A percentile compares a stretch with the other conserved stretches of the same genome.
Conservation (phyloP, 1,140 invertebrate species). For the Palaemon carinicauda region DNA sequence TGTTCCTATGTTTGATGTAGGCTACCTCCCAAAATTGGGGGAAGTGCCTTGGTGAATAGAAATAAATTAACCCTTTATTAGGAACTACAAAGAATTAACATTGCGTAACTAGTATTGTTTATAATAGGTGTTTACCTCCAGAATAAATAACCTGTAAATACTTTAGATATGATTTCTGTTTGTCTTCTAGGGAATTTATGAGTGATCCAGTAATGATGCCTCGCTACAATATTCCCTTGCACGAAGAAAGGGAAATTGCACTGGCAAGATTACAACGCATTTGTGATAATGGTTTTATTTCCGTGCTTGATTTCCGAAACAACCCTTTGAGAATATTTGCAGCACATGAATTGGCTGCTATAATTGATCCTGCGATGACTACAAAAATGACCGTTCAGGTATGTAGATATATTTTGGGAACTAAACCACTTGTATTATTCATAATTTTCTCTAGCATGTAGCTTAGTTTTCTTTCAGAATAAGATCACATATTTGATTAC, state of each 20-base stretch:
- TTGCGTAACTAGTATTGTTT: too few relatives aligned
- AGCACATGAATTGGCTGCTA: conserved; percentile 63
- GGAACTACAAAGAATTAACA: too few relatives aligned
- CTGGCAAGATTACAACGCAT: conserved; percentile 62
- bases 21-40: too few relatives aligned
- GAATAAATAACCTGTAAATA: not conserved
- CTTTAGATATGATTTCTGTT: not conserved
- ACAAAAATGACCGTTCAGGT: conserved; percentile 65
- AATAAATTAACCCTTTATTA: too few relatives aligned
- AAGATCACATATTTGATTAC: too few relatives aligned
- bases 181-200: conserved; percentile 57
- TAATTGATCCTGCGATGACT: conserved; percentile 64
- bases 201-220: conserved; percentile 60
- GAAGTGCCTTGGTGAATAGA: too few relatives aligned
- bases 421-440: too few relatives aligned
- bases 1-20: too few relatives aligned
- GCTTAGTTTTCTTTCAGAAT: too few relatives aligned
- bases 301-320: conserved; percentile 63
- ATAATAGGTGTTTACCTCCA: not conserved
- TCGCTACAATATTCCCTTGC: conserved; percentile 62
- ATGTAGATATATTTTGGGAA: not conserved
- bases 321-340: conserved; percentile 64
- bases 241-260: conserved; percentile 63
- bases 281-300: conserved; percentile 64
- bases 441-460: too few relatives aligned